Base-by-base conservation (phyloP, 64 coral and sea anemone genomes). In the Stylophora pistillata region DNA sequence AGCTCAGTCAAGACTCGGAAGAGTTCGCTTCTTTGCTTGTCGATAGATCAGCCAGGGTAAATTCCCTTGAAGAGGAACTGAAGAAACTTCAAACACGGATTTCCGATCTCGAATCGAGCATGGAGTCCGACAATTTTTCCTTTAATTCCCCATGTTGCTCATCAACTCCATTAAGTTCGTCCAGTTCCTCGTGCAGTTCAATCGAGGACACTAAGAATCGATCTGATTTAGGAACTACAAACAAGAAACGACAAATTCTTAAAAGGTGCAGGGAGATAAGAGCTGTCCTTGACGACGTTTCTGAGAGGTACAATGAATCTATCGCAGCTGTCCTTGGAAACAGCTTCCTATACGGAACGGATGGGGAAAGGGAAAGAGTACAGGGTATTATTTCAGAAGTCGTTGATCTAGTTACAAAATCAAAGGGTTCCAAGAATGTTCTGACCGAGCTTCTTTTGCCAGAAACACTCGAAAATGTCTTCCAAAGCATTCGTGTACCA, bases 401-500 rank as follows among this genome's bases (percentile, higher is more conserved):
- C 72, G 6, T 74, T 32, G 72, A 74, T 31, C 34, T 74, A 31
- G 33, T 74, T 15, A 31, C 34, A 31, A 31, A 14, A 33, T 74
- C 72, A 74, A 74, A 74, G 15, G 31, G 72, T 74, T 32, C 72
- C 30, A 74, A 34, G 72, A 74, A 34, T 29, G 72, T 30, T 18
- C 34, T 74, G 30, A 34, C 33, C 30, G 28, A 73, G 71, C 9
- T 75, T 14, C 34, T 37, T 15, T 75, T 31, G 14, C 32, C 37
- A 75, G 71, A 74, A 32, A 87, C 85, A 20, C 30, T 59, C 13
- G 10, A 11, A 4, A 53, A 30, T 11, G 56, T 74, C 7, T 32
- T 87, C 5, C 21, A 87, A 30, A 30, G 69, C 47, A 87, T 76
- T 53, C 15, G 72, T 23, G 85, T 87, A 20, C 85, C 85, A 29